Conservation (phyloP, 2,797 vertebrate species). For the Alcedo quadribrachys region DNA sequence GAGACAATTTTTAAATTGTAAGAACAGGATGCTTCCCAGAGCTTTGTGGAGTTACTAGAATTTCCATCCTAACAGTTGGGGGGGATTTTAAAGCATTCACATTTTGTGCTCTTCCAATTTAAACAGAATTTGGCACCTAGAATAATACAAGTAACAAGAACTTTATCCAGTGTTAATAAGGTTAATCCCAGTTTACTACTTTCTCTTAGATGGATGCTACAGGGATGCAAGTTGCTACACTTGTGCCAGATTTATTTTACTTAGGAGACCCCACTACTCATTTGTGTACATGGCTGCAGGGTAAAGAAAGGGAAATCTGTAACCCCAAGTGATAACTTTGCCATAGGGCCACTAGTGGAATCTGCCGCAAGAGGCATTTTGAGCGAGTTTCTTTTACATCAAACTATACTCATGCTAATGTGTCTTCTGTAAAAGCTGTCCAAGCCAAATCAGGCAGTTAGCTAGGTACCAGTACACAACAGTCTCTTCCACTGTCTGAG, state of each 20-base stretch:
- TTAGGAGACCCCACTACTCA: background rate
- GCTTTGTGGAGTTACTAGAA: background rate
- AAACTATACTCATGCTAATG: background rate
- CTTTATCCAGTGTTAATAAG: background rate
- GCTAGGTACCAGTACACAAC: background rate
- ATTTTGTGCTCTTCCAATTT: background rate
- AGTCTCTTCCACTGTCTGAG: background rate
- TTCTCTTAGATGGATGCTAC: background rate
- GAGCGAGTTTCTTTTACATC: background rate
- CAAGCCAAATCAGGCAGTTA: background rate
- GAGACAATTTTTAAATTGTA: conserved; percentile 37
- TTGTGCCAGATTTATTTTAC: background rate
- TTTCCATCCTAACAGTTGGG: background rate
- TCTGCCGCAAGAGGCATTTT: background rate
- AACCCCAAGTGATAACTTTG: background rate
- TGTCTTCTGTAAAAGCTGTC: background rate
- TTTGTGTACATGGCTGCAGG: background rate
- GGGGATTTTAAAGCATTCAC: background rate
- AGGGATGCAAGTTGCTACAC: background rate
- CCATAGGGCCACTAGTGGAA: background rate
- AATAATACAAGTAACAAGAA: background rate
- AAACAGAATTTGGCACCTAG: background rate
- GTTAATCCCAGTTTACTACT: background rate
- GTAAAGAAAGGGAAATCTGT: background rate
- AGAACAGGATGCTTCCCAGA: conserved; percentile 36